These are phyloP conservation scores for Temnothorax longispinosus DNA, from an alignment of 1,140 invertebrate genomes.

Conservation along the genomic window DNA sequence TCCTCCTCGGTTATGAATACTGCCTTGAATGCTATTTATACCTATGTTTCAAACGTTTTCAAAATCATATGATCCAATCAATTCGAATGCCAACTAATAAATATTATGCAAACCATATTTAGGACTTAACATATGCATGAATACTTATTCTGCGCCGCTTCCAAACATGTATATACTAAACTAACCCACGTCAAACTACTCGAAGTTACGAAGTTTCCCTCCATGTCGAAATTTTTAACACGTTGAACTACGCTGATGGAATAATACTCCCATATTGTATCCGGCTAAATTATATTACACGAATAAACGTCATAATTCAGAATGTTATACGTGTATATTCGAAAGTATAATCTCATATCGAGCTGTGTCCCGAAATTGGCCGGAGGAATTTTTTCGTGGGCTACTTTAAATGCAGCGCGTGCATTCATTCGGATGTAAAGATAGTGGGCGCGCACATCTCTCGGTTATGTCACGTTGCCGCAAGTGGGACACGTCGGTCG, in stretches of 20 bases:
- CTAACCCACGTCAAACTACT: background rate
- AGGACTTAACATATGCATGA: background rate
- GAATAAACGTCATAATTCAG: background rate
- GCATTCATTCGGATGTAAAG: constrained; percentile 44
- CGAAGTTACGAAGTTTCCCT: background rate
- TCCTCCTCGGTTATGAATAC: background rate
- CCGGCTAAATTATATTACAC: background rate
- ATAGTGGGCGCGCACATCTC: background rate
- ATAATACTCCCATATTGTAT: constrained; percentile 3
- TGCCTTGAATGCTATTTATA: background rate
- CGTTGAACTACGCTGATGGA: background rate
- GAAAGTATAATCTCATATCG: background rate
- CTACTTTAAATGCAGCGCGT: constrained; percentile 59
- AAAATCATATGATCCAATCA: background rate
- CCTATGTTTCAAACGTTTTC: background rate
- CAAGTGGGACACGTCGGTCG: constrained; percentile 62
- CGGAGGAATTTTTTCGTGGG: background rate
- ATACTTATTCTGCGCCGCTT: background rate
- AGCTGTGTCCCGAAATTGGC: background rate
- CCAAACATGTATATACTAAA: background rate
- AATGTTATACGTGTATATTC: background rate
- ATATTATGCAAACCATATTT: constrained; percentile 13
- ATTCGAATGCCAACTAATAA: background rate
- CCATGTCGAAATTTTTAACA: constrained; percentile 6
- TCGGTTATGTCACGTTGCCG: constrained; percentile 66